Evolutionary conservation across 2,797 vertebrate genomes (phyloP).

Genomic region (Leptatherina wallacei): DNA sequence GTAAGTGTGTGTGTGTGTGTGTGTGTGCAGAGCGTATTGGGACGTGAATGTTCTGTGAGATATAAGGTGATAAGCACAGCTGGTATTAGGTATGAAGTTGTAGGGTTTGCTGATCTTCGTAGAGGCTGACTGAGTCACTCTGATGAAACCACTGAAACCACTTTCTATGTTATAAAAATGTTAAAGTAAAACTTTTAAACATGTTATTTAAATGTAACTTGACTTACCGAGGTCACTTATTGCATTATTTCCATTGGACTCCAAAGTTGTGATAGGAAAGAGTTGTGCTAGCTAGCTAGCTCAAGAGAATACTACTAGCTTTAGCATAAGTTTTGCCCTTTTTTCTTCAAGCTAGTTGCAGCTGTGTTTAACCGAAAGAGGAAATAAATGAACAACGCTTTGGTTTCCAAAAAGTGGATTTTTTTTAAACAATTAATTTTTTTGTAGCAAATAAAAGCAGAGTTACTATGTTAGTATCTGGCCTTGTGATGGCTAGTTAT

Average conservation of each 20-base stretch:
- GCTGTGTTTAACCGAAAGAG: not conserved
- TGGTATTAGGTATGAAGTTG: slow-evolving; percentile 12
- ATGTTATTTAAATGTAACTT: not conserved
- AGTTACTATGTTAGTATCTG: not conserved
- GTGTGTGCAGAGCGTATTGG: not conserved
- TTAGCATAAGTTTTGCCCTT: not conserved
- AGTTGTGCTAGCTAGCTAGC: not conserved
- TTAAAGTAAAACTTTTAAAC: not conserved
- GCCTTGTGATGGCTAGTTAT: not conserved
- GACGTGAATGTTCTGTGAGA: slow-evolving; percentile 9
- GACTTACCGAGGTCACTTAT: not conserved
- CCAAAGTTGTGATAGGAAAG: not conserved
- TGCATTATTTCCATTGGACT: not conserved
- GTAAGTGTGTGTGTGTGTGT: not conserved
- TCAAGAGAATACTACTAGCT: not conserved
- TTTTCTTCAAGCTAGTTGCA: not conserved
- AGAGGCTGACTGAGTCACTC: slow-evolving; percentile 29
- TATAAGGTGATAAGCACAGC: slow-evolving; percentile 38
- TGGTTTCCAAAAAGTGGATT: too few species aligned
- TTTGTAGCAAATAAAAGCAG: not conserved
- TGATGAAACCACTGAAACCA: slow-evolving; percentile 26
- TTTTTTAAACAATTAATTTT: too few species aligned
- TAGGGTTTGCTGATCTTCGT: not conserved
- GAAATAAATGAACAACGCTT: too few species aligned
- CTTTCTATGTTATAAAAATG: not conserved